Conservation (phyloP, 2,113 vertebrate species). For the Ibidorhyncha struthersii region DNA sequence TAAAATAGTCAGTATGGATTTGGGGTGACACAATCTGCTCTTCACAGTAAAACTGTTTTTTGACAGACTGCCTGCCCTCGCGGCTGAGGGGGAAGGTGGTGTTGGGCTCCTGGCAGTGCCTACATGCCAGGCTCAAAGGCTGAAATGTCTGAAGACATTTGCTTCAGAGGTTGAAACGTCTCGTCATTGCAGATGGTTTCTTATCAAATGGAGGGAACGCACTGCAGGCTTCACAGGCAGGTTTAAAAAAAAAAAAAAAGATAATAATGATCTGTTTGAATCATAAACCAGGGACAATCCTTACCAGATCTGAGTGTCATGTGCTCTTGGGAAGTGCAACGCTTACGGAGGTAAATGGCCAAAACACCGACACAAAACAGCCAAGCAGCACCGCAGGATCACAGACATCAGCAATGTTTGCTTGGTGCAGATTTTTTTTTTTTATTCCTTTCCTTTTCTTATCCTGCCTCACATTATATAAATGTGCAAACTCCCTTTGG, state of each 20-base stretch:
- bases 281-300: background rate
- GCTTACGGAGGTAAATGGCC: background rate
- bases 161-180: background rate
- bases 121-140: background rate
- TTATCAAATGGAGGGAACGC: background rate
- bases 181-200: accelerated
- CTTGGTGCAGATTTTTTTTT: background rate
- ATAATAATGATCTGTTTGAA: background rate
- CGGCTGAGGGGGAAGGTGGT: background rate
- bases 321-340: background rate
- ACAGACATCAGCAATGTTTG: background rate
- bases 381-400: background rate
- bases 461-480: background rate
- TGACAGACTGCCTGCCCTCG: background rate
- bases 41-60: background rate
- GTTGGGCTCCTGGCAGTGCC: background rate
- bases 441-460: too few relatives aligned
- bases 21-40: background rate
- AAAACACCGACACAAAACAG: background rate
- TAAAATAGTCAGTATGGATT: background rate
- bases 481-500: background rate
- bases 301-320: background rate
- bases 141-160: background rate
- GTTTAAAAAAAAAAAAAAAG: background rate
- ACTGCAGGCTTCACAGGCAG: background rate